These are phyloP conservation scores for Ciconia boyciana DNA, from an alignment of 2,113 vertebrate genomes.

Conservation along the genomic window DNA sequence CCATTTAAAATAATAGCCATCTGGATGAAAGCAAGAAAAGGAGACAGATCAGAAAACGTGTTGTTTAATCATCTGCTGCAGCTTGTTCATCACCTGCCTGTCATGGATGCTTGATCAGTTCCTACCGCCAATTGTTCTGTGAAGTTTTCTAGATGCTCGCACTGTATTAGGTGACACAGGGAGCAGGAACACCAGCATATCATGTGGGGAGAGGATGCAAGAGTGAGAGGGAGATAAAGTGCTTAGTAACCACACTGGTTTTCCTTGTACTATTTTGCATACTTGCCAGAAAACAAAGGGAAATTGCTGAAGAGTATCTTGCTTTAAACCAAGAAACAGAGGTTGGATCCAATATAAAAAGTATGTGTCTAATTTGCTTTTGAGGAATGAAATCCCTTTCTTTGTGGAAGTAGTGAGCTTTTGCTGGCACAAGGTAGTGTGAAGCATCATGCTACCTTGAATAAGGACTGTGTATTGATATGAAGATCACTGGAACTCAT, in stretches of 20 bases:
- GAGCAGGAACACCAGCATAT: not conserved
- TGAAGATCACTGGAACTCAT: not conserved
- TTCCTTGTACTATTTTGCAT: not conserved
- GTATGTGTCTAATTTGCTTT: not conserved
- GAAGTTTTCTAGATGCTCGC: not conserved
- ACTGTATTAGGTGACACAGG: not conserved
- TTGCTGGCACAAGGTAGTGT: not conserved
- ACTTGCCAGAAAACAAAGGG: not conserved
- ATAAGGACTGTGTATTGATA: not conserved
- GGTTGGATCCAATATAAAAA: not conserved
- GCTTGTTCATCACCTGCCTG: not conserved
- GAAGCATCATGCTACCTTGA: not conserved
- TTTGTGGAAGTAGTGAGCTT: not conserved
- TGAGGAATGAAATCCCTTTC: not conserved
- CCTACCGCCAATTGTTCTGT: not conserved
- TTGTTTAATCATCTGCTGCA: not conserved
- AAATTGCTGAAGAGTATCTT: not conserved
- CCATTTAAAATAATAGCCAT: not conserved
- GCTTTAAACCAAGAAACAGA: not conserved
- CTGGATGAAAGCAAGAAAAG: not conserved
- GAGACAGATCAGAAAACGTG: not conserved
- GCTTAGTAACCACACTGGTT: not conserved
- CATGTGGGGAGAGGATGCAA: not conserved
- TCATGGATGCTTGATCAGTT: not conserved
- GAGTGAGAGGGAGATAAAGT: not conserved